Base-by-base conservation (phyloP, 1,140 invertebrate species). In the Planococcus citri region DNA sequence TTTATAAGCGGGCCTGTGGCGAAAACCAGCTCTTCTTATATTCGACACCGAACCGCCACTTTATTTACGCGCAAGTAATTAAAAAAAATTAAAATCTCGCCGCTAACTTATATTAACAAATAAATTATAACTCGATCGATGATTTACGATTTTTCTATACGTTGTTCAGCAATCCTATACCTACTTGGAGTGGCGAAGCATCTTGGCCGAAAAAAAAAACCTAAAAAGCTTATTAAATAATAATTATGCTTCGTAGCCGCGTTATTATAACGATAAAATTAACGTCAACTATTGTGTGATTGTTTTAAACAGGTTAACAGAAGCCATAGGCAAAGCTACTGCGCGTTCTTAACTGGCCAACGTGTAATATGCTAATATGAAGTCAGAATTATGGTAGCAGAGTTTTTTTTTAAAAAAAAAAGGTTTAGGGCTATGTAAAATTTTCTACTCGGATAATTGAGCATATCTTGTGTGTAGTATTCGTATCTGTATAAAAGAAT, bases 271-370 rank as follows among this genome's bases (percentile, higher is more conserved):
- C 41, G 41, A 51, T 51, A 20, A 51, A 51, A 51, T 51, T 51
- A 51, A 51, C 41, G 41, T 51, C 41, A 51, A 51, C 41, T 51
- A 51, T 51, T 51, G 41, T 51, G 41, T 51, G 41, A 51, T 51
- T 51, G 41, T 51, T 51, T 51, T 51, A 51, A 51, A 51, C 41
- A 51, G 41, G 41, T 51, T 51, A 51, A 51, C 17, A 51, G 41
- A 51, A 51, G 41, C 41, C 41, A 51, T 9, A 51, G 41, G 41
- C 41, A 20, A 51, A 51, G 41, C 41, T 51, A 51, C 41, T 51
- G 41, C 41, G 41, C 41, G 41, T 51, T 51, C 17, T 51, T 20
- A 51, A 51, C 41, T 33, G 41, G 41, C 17, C 41, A 51, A 51
- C 41, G 41, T 51, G 41, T 51, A 51, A 51, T 51, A 51, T 51